Evolutionary conservation across 2,113 vertebrate species (phyloP), one percentile per base, ranked within the genome.

Genomic region (Gulo gulo): DNA sequence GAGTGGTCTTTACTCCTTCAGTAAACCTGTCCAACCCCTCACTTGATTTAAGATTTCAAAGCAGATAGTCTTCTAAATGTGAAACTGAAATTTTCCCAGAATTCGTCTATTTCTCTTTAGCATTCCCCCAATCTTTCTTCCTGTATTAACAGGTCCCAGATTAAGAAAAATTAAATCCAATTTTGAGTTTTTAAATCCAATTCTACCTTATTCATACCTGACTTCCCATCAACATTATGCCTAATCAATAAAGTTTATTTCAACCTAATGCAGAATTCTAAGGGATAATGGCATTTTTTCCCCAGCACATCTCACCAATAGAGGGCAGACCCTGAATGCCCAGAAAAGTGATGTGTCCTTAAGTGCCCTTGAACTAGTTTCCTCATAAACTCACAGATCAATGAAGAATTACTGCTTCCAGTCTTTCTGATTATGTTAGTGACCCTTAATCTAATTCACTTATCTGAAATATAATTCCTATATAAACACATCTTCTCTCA

Each of bases 241-340:
- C 55, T 91, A 81, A 76, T 57, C 47, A 83, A 23, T 67, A 87
- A 63, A 65, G 88, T 45, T 16, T 39, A 65, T 95, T 95, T 93
- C 78, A 80, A 57, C 2, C 2, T 1, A 50, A 31, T 74, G 1
- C 87, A 80, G 42, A 88, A 83, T 91, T 93, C 61, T 69, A n/a
- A 61, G 4, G 11, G 24, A 29, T 31, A 39, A 65, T 12, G 6
- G 14, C 55, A 63, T 36, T 31, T 20, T 61, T 57, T 71, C 39
- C 67, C 45, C 47, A 89, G 50, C n/a, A 10, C 24, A 39, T 14
- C 0, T 90, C 78, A 92, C 97, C 42, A 31, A 87, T 4, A 98
- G 97, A 93, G 97, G 95, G 97, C 98, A 98, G 98, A 93, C 91
- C 79, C 63, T 42, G 82, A 91, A 69, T 6, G 15, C 9, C 73